Base-by-base conservation (phyloP, 2,797 vertebrate species). In the Octomys mimax region DNA sequence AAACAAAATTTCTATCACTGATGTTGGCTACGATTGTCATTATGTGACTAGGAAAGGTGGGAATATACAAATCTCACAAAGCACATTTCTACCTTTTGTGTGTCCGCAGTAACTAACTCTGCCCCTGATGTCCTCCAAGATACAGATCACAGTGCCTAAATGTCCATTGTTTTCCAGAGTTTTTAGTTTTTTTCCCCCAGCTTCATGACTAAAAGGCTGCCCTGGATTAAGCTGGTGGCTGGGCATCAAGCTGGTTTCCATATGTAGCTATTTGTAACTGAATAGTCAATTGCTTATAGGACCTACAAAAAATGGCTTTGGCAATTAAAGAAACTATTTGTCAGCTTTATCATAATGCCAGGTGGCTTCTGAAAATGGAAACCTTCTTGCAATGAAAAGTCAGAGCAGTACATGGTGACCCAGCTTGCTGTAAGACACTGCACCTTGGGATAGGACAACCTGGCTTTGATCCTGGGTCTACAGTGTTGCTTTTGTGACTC, bases 311-410 rank as follows among this genome's bases (percentile, higher is more conserved):
- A 95, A 84, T 7, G 31, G 22, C 18, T 68, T 95, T 87, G 71
- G 68, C 49, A 95, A 77, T 42, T 75, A 39, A n/a, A 8, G 6
- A 91, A 52, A 16, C 4, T 49, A 39, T 57, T 80, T 92, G 64
- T 89, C 52, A 54, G 61, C 14, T 61, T 85, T 57, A 24, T 49
- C 79, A 94, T 93, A 80, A 89, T 59, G 26, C 22, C 81, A 70
- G 89, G 31, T 77, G 84, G 78, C 5, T 73, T 59, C 39, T 86
- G 81, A 93, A 96, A 95, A 68, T 19, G 28, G n/a, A 61, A 68
- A 88, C 6, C 88, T 82, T 88, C 49, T 85, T 64, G 52, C 33
- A 52, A 68, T 39, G 70, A 85, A 85, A 92, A 62, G 26, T 21
- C 18, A 73, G 39, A 88, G 28, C 33, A 81, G 64, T 79, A 79